Evolutionary conservation across 2,888 invertebrate genomes (phyloP).

Genomic region (Mythimna vitellina): DNA sequence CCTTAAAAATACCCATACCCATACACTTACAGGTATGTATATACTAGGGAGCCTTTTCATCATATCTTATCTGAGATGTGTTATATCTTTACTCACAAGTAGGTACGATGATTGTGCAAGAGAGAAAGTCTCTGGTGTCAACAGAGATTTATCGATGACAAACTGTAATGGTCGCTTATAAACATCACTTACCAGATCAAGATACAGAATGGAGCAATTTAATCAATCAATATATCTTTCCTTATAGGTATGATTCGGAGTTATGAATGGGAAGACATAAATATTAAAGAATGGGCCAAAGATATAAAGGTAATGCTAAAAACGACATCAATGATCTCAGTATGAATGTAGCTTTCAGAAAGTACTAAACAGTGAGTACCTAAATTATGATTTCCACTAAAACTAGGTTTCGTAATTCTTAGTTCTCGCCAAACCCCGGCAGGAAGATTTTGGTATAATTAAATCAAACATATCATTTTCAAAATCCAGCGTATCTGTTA

Average conservation of each 20-base stretch:
- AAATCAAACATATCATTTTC: background rate
- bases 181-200: conserved; percentile 37
- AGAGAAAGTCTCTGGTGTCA: conserved; percentile 50
- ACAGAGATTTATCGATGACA: conserved; percentile 52
- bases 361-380: too few species aligned
- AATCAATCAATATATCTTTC: conserved; percentile 45
- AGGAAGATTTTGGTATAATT: background rate
- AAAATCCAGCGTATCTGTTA: background rate
- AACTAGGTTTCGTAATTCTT: too few species aligned
- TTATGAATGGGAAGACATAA: conserved; percentile 22
- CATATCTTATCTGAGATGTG: conserved; percentile 16
- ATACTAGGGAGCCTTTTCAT: conserved; percentile 16
- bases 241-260: conserved; percentile 9
- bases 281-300: conserved; percentile 21
- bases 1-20: conserved; percentile 5
- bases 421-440: too few species aligned
- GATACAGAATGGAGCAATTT: conserved; percentile 36
- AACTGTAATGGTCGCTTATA: conserved; percentile 46
- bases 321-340: background rate
- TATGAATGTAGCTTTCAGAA: background rate
- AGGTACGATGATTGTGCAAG: conserved; percentile 32
- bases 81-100: conserved; percentile 23
- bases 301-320: conserved; percentile 5
- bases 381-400: too few species aligned
- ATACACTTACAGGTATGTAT: background rate